Base-by-base conservation (phyloP, 1,140 invertebrate species). In the Notospermus geniculatus region DNA sequence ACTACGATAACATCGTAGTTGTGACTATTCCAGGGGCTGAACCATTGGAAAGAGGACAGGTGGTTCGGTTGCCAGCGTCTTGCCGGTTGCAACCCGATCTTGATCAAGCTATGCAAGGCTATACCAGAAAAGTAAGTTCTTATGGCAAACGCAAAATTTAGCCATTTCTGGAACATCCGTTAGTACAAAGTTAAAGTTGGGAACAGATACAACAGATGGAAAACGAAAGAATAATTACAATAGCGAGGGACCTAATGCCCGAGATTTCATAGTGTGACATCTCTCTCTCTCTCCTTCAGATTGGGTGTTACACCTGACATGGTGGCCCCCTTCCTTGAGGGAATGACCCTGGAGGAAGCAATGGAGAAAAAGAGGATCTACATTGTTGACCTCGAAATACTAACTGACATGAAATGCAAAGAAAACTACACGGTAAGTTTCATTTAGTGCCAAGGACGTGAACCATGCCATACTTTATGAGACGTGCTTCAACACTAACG, bases 351-450 rank as follows among this genome's bases (percentile, higher is more conserved):
- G 11, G 59, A 76, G 23, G 66, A 83, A 46, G 78, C 82, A 19
- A 66, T 85, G 2, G 66, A 77, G 45, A 67, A 73, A 1, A 84
- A 84, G 36, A 76, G 80, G 54, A 68, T 85, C 9, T 85, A 84
- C 66, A 76, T 84, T 0, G 76, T 82, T 29, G 83, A 85, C 65
- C 68, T 82, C 15, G 68, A 80, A 62, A 77, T 84, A 15, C 64
- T 84, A 36, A 69, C 82, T 54, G 76, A 70, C 11, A 63, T 84
- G 1, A 60, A 66, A 7, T n/a, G 5, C 15, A 36, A 36, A 36
- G 32, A 15, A 36, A 15, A 36, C 32, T 36, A 36, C 15, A 15
- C 15, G 32, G 32, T 36, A 36, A 36, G 5, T 36, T 7, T 36
- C 5, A 4, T 36, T 36, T 36, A 36, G n/a, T n/a, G n/a, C n/a